These are phyloP conservation scores for Polyommatus iphigenia DNA, from an alignment of 2,888 invertebrate genomes.

Conservation along the genomic window DNA sequence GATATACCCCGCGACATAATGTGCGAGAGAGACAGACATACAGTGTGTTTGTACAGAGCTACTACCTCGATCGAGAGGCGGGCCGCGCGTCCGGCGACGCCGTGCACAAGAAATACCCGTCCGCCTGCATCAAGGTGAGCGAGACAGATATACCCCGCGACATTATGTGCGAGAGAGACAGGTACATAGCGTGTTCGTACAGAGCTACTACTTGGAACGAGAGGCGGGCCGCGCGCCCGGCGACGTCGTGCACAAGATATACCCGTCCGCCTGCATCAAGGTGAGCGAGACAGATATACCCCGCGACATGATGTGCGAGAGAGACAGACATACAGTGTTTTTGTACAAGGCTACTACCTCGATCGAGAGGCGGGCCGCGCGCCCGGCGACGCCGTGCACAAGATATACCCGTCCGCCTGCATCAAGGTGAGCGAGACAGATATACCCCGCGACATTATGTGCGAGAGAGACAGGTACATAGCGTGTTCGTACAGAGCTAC, in stretches of 20 bases:
- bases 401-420: no score
- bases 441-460: no score
- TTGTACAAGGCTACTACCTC: no score
- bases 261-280: constrained; percentile 98
- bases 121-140: constrained; percentile 94
- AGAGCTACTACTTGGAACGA: constrained; percentile 98
- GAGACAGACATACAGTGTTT: no score
- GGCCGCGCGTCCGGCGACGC: constrained; percentile 98
- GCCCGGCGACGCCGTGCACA: no score
- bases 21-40: no score
- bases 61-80: constrained; percentile 98
- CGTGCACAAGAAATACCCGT: constrained; percentile 98
- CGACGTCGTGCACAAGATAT: constrained; percentile 99
- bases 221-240: constrained; percentile 98
- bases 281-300: constrained; percentile 60
- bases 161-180: not conserved
- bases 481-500: constrained; percentile 99
- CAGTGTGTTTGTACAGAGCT: constrained; percentile 99
- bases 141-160: not conserved
- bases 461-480: no score
- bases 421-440: no score
- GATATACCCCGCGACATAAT: no score
- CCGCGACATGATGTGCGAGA: not conserved
- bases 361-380: no score
- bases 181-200: constrained; percentile 96